Percentiles rank a stretch among this genome's conserved stretches.
Evolutionary conservation across 2,113 vertebrate species (phyloP).

Genomic region (Asarcornis scutulata): DNA sequence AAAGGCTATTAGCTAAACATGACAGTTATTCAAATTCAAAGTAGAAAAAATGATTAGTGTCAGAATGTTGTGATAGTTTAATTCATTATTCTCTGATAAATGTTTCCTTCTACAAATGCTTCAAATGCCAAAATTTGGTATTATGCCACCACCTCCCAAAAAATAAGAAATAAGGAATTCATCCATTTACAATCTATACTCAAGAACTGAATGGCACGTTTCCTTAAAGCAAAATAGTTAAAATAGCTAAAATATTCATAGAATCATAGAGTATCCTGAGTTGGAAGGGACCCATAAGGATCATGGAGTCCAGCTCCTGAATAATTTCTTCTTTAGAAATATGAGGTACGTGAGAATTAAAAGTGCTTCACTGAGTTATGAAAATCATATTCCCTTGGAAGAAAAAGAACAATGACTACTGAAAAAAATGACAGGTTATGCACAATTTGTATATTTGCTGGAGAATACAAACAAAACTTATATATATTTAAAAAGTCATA

Average conservation of each 20-base stretch:
- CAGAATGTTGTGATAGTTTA: neutral
- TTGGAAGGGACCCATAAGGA: neutral
- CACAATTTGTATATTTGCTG: neutral
- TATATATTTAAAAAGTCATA: constrained; percentile 2
- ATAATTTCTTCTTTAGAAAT: constrained; percentile 23
- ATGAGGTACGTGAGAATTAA: neutral
- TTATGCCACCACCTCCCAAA: neutral
- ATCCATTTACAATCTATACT: neutral
- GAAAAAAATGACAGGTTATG: neutral
- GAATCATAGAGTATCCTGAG: neutral
- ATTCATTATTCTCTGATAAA: neutral
- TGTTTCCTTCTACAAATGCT: neutral
- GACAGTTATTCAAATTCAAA: neutral
- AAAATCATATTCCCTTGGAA: neutral
- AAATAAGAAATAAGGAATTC: neutral
- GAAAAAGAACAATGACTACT: constrained; percentile 8
- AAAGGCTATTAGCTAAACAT: neutral
- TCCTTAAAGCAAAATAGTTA: constrained; percentile 13
- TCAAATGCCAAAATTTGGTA: neutral
- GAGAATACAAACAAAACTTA: constrained; percentile 17
- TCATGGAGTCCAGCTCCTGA: neutral
- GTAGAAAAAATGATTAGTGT: neutral
- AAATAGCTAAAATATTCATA: neutral
- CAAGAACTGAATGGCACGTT: neutral
- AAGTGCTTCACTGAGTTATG: neutral